A percentile compares a stretch with the other conserved stretches of the same genome.
Conservation (phyloP, 2,888 invertebrate species). For the Stenolophus ochropezus region DNA sequence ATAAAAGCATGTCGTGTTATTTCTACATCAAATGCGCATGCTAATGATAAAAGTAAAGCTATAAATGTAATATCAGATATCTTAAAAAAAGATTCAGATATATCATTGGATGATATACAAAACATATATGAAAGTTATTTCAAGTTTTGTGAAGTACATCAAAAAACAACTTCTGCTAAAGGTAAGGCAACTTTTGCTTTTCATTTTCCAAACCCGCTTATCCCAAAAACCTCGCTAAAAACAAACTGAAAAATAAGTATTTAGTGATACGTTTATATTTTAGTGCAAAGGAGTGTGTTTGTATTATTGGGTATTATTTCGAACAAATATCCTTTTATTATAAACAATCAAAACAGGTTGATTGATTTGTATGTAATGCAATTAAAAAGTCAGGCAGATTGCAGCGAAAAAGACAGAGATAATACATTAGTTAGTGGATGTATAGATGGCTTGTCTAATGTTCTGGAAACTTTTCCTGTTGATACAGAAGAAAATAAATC, state of each 20-base stretch:
- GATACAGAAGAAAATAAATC: constrained; percentile 61
- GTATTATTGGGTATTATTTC: constrained; percentile 66
- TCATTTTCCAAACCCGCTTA: too few species aligned
- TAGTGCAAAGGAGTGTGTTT: constrained; percentile 67
- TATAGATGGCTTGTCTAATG: constrained; percentile 67
- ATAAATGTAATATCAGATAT: constrained; percentile 66
- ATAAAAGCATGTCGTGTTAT: constrained; percentile 66
- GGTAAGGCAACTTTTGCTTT: too few species aligned
- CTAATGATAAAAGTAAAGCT: constrained; percentile 67
- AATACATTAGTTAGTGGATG: constrained; percentile 64
- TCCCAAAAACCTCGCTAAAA: too few species aligned
- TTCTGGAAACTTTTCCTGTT: constrained; percentile 66
- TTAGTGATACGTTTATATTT: too few species aligned
- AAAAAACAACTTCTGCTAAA: constrained; percentile 29
- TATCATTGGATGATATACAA: constrained; percentile 47
- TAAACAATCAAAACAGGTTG: constrained; percentile 64
- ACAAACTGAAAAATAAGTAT: too few species aligned
- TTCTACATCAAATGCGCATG: constrained; percentile 63
- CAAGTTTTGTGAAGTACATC: constrained; percentile 37
- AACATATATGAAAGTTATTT: constrained; percentile 44
- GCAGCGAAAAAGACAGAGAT: constrained; percentile 62
- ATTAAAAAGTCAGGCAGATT: constrained; percentile 64
- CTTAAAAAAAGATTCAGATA: constrained; percentile 64
- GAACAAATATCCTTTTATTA: constrained; percentile 66
- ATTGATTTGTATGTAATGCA: constrained; percentile 64